A percentile compares a stretch with the other conserved stretches of the same genome.
Evolutionary conservation across 2,113 vertebrate species (phyloP).

Genomic region (Apodemus sylvaticus): DNA sequence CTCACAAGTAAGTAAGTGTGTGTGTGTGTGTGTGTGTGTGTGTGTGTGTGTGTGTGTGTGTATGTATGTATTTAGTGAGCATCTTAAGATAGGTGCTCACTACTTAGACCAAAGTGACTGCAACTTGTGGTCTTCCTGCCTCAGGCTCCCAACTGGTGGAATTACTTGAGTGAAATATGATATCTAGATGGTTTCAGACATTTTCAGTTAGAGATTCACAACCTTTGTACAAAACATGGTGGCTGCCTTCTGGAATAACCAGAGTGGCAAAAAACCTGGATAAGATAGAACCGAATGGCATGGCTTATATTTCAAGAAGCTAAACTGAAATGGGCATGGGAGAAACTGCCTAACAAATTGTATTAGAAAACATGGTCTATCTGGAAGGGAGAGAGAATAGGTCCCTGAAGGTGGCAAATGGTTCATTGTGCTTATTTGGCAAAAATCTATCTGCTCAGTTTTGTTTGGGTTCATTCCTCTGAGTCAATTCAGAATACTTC

Average conservation of each 20-base stretch:
- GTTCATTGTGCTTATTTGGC: rapidly evolving
- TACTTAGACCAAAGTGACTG: neutral
- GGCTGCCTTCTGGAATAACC: neutral
- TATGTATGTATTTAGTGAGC: neutral
- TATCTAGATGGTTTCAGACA: neutral
- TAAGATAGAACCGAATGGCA: neutral
- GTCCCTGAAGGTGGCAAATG: rapidly evolving
- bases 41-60: neutral
- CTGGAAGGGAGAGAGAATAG: neutral
- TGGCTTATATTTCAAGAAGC: neutral
- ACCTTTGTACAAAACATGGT: neutral
- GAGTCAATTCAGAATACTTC: neutral
- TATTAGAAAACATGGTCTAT: neutral
- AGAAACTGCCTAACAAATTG: neutral
- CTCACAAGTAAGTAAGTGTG: too few relatives aligned
- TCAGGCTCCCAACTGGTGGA: neutral
- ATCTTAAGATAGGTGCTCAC: neutral
- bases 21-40: neutral
- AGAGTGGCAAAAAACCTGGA: neutral
- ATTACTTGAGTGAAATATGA: neutral
- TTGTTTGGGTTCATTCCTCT: neutral
- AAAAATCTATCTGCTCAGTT: neutral
- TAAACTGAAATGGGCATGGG: neutral
- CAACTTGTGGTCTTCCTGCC: neutral
- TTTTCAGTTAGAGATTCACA: neutral